Percentiles rank a stretch among this genome's conserved stretches.
Evolutionary conservation across 1,140 invertebrate species (phyloP).

Genomic region (Tetraneura akinire): DNA sequence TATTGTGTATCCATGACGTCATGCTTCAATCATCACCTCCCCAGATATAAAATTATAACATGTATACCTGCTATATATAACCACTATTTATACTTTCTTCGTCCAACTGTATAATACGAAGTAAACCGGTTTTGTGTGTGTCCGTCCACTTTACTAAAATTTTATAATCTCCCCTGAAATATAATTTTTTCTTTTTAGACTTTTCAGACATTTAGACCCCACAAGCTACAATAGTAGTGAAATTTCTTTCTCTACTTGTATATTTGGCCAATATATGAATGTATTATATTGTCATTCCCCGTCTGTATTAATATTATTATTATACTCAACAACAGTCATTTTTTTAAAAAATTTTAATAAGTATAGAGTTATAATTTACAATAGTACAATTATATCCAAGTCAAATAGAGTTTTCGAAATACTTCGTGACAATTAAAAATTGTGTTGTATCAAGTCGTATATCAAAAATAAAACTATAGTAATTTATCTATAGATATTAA

Average conservation of each 20-base stretch:
- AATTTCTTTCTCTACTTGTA: not conserved
- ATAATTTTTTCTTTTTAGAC: not conserved
- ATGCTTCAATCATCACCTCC: conserved; percentile 40
- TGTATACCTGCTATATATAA: not conserved
- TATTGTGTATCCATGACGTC: conserved; percentile 40
- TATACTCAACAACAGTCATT: not conserved
- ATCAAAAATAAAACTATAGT: no score
- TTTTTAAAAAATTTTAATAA: not conserved
- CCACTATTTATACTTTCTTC: not conserved
- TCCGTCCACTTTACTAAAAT: not conserved
- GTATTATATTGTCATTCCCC: no score
- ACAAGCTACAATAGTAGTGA: not conserved
- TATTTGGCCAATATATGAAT: not conserved
- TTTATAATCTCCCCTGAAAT: not conserved
- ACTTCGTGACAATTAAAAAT: no score
- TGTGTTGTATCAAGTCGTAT: no score
- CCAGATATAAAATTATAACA: not conserved
- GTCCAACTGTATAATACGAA: not conserved
- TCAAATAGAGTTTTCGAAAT: no score
- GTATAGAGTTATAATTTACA: no score
- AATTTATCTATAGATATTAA: no score
- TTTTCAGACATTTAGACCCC: conserved; percentile 4
- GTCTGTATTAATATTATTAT: not conserved
- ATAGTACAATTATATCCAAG: no score
- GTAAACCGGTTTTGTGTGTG: conserved; percentile 4